Base-by-base conservation (phyloP, 2,888 invertebrate genomes). In the Pyrgus malvae region DNA sequence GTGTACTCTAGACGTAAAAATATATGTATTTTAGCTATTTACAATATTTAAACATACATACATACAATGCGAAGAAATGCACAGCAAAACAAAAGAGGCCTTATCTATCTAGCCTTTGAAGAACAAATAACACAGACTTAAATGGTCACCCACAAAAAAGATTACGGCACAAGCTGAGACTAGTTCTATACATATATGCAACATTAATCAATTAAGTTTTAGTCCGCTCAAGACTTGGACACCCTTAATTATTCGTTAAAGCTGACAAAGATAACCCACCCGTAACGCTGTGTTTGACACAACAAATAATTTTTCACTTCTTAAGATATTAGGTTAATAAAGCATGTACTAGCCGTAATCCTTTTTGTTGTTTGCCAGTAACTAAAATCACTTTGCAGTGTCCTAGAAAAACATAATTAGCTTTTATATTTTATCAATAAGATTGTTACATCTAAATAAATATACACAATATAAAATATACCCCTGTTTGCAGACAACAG, bases 61-160 rank as follows among this genome's bases (percentile, higher is more conserved):
- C 91, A 91, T 91, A 91, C 91, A 91, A 91, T 92, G 83, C 87
- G 74, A 83, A 81, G 81, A 88, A 89, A 89, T 89, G 90, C 89
- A 87, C 85, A 88, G 88, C 89, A 89, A 90, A 86, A 85, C 84
- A 88, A 64, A 35, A 84, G 76, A 83, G 76, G 77, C 80, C 86
- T 84, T 85, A 88, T 70, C 76, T n/a, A n/a, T n/a, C n/a, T 81
- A 85, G 77, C 78, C 72, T 74, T 74, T 78, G 81, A 84, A 81
- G 72, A 89, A 86, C 83, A 84, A 84, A 87, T 84, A 88, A 90
- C 89, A 89, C 88, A 86, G 86, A 87, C 85, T 76, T 77, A 77
- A 81, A 77, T 76, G 78, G 86, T 78, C 83, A 78, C 76, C 74
- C 79, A 79, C 85, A 78, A 72, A 80, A 83, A 78, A 69, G 78